A percentile compares a stretch with the other conserved stretches of the same genome.
These are phyloP conservation scores for Chelonia mydas DNA, from an alignment of 2,797 vertebrate genomes.

Conservation along the genomic window DNA sequence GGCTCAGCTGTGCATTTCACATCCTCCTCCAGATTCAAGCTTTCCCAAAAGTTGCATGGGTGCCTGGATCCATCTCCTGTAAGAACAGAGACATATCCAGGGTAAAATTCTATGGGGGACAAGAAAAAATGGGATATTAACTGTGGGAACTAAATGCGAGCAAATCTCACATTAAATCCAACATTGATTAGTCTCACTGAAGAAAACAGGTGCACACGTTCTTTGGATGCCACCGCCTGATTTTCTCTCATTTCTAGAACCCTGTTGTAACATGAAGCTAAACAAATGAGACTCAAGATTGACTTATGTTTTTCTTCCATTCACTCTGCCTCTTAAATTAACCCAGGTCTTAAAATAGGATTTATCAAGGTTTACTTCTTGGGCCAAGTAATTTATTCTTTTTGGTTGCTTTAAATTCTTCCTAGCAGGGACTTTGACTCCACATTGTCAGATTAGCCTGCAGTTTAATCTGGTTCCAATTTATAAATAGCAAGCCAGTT, in stretches of 20 bases:
- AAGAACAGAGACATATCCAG: not conserved
- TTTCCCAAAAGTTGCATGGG: conserved; percentile 12
- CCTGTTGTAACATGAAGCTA: conserved; percentile 12
- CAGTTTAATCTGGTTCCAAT: conserved; percentile 7
- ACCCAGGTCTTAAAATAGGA: conserved; percentile 19
- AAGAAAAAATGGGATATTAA: not conserved
- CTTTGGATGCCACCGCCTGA: not conserved
- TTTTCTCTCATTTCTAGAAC: not conserved
- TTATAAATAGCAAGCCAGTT: not conserved
- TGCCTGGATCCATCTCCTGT: not conserved
- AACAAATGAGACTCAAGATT: conserved; percentile 22
- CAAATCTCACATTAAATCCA: conserved; percentile 22
- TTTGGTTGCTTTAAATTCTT: conserved; percentile 24
- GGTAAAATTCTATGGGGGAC: not conserved
- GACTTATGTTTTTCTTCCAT: not conserved
- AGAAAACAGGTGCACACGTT: not conserved
- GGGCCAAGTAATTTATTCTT: conserved; percentile 3
- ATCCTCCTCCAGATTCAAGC: not conserved
- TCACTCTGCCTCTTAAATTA: conserved; percentile 44
- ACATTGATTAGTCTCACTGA: conserved; percentile 34
- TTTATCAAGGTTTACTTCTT: conserved; percentile 40
- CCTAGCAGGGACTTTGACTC: not conserved
- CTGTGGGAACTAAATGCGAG: not conserved
- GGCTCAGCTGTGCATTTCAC: conserved; percentile 29
- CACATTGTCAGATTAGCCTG: not conserved